phyloP scores from a whole-genome alignment of 1,140 invertebrate species.

The Papilio polyxenes region DNA sequence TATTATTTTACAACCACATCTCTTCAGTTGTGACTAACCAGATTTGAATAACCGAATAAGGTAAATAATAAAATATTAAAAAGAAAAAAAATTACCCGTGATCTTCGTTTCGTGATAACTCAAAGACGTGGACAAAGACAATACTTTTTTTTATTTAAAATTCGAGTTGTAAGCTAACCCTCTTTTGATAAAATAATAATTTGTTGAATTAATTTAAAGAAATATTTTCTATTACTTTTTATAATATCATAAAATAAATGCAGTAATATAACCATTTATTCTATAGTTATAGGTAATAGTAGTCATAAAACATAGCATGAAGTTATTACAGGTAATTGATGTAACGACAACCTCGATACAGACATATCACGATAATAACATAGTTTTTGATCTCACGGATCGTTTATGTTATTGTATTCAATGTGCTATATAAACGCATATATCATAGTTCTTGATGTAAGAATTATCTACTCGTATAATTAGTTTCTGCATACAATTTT shows the following conservation, averaged over 20 bases:
- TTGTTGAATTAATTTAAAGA: no score
- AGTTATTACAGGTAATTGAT: slow-evolving; percentile 10
- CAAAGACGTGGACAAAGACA: no score
- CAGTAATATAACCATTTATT: background rate
- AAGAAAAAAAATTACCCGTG: no score
- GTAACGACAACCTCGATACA: slow-evolving; percentile 4
- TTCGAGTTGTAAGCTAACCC: no score
- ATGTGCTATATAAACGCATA: background rate
- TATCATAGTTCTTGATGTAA: background rate
- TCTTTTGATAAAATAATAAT: no score
- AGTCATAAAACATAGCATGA: slow-evolving; percentile 5
- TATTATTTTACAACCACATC: no score
- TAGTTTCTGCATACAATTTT: background rate
- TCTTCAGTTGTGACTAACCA: no score
- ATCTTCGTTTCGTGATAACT: no score
- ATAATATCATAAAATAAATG: background rate
- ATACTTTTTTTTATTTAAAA: no score
- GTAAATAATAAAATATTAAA: no score
- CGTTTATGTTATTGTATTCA: slow-evolving; percentile 2
- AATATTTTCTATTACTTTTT: no score
- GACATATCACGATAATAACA: slow-evolving; percentile 3
- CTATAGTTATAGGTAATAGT: background rate
- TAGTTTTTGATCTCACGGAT: slow-evolving; percentile 23
- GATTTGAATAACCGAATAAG: no score
- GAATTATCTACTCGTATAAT: background rate